Evolutionary conservation across 2,113 vertebrate species (phyloP).

Genomic region (Pollimyrus isidori): DNA sequence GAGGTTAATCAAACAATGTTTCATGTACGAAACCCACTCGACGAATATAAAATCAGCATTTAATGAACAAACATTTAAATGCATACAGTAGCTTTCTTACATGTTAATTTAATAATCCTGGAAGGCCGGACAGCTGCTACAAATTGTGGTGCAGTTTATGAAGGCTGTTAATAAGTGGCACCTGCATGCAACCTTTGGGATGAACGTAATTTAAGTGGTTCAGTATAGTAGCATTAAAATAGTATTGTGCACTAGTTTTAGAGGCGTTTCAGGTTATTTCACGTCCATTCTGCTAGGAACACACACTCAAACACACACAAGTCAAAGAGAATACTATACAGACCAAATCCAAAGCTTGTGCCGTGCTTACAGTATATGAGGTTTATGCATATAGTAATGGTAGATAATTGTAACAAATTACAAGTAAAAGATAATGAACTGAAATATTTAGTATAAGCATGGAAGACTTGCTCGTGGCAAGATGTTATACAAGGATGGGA

Average conservation of each 20-base stretch:
- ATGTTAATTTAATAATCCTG: not conserved
- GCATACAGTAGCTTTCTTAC: not conserved
- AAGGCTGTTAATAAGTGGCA: not conserved
- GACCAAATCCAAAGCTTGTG: not conserved
- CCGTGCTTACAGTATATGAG: not conserved
- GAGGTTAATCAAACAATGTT: constrained; percentile 7
- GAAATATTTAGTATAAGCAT: not conserved
- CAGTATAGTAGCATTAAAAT: not conserved
- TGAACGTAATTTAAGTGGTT: not conserved
- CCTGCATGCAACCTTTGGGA: not conserved
- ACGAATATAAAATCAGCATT: not conserved
- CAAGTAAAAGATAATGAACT: not conserved
- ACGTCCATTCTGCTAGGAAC: not conserved
- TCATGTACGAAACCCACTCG: not conserved
- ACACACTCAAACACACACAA: not conserved
- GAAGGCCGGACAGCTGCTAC: not conserved
- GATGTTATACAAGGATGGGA: not conserved
- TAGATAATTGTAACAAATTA: not conserved
- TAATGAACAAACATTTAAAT: constrained; percentile 9
- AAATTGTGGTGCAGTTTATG: not conserved
- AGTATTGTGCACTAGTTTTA: not conserved
- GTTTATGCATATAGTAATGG: not conserved
- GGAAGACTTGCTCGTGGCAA: not conserved
- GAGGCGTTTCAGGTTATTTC: not conserved
- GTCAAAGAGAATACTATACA: not conserved